A percentile compares a stretch with the other conserved stretches of the same genome.
These are phyloP conservation scores for Hemibagrus wyckioides DNA, from an alignment of 2,113 vertebrate species.

Conservation along the genomic window DNA sequence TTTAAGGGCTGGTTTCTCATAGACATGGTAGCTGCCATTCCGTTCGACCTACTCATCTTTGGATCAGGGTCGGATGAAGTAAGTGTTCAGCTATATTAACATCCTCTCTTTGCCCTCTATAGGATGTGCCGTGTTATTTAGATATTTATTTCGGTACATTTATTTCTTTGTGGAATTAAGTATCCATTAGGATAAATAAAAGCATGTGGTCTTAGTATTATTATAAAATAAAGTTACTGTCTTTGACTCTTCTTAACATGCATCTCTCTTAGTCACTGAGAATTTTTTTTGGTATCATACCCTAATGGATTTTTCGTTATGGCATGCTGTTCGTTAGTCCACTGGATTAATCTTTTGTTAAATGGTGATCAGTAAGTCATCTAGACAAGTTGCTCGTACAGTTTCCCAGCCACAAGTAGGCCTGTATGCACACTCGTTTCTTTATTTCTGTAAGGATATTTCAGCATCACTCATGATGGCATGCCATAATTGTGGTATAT, in stretches of 20 bases:
- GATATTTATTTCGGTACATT: slow-evolving; percentile 12
- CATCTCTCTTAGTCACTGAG: slow-evolving; percentile 57
- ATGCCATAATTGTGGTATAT: slow-evolving; percentile 68
- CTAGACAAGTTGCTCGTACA: slow-evolving; percentile 69
- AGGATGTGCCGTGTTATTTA: neutral
- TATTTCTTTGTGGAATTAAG: slow-evolving; percentile 40
- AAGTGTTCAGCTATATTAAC: slow-evolving; percentile 63
- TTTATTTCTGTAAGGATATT: slow-evolving; percentile 68
- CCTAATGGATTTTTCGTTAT: slow-evolving; percentile 65
- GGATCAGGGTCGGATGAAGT: slow-evolving; percentile 99
- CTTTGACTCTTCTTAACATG: slow-evolving; percentile 63
- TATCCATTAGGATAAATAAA: slow-evolving; percentile 12
- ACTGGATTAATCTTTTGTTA: slow-evolving; percentile 77
- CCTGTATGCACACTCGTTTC: slow-evolving; percentile 63
- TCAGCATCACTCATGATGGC: slow-evolving; percentile 68
- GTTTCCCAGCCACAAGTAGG: slow-evolving; percentile 69
- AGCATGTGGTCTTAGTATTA: slow-evolving; percentile 47
- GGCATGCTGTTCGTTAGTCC: slow-evolving; percentile 70
- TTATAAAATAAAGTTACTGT: slow-evolving; percentile 59
- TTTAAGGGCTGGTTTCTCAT: slow-evolving; percentile 99
- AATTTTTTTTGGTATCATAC: neutral
- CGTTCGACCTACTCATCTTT: slow-evolving; percentile 99
- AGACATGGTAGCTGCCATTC: slow-evolving; percentile 99
- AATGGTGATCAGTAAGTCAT: slow-evolving; percentile 77
- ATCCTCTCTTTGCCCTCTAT: neutral